phyloP scores from a whole-genome alignment of 2,888 invertebrate species.

The Metallyticus violacea region DNA sequence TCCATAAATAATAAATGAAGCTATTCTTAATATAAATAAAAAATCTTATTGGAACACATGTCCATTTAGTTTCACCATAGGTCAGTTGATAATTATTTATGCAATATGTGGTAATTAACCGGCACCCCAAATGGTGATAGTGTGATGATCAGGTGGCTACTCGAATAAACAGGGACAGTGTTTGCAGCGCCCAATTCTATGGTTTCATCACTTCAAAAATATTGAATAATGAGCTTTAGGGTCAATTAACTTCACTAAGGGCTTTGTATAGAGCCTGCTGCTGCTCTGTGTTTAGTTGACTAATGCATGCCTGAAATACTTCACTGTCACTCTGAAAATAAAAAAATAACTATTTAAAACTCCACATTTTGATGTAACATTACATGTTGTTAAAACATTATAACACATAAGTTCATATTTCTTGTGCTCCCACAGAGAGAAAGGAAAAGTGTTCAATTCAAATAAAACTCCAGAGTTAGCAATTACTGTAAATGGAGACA shows the following conservation, averaged over 20 bases:
- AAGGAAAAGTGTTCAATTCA: no score
- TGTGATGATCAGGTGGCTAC: not conserved
- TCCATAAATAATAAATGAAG: not conserved
- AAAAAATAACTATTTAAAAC: no score
- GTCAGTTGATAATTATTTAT: not conserved
- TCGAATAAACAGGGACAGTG: not conserved
- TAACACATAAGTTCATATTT: no score
- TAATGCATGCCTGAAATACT: slow-evolving; percentile 76
- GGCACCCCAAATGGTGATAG: not conserved
- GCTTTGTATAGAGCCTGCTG: slow-evolving; percentile 80
- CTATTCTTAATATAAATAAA: not conserved
- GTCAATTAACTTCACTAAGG: slow-evolving; percentile 45
- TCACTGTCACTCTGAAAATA: slow-evolving; percentile 70
- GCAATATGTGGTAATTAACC: no score
- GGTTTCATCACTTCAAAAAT: no score
- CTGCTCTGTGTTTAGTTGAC: slow-evolving; percentile 73
- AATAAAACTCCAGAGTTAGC: no score
- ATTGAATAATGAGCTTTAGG: not conserved
- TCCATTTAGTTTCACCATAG: not conserved
- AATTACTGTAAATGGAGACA: no score
- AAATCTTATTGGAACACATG: not conserved
- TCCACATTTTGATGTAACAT: no score
- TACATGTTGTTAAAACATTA: no score
- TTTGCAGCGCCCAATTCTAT: no score
- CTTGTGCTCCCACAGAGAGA: no score